These are phyloP conservation scores for Cordylochernes scorpioides DNA, from an alignment of 2,888 invertebrate species.

Conservation along the genomic window DNA sequence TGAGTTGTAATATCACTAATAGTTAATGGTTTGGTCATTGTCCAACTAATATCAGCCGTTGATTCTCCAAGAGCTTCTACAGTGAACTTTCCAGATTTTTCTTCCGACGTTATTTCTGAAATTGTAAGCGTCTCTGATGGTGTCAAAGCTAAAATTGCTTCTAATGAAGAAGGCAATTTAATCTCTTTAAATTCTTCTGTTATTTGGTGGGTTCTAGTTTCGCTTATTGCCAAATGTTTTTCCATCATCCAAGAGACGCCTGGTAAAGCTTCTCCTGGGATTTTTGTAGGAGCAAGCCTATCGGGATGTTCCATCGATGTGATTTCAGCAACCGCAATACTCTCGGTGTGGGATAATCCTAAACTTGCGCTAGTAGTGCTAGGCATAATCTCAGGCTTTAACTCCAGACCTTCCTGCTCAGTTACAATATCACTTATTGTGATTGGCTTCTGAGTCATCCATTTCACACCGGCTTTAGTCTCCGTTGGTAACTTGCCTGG, in stretches of 20 bases:
- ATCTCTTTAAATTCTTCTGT: constrained; percentile 4
- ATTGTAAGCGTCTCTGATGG: constrained; percentile 36
- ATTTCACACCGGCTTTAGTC: constrained; percentile 15
- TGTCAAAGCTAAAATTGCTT: constrained; percentile 31
- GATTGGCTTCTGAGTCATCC: too few relatives aligned
- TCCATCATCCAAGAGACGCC: constrained; percentile 3
- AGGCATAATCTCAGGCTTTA: constrained; percentile 34
- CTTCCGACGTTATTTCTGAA: constrained; percentile 19
- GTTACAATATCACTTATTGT: too few relatives aligned
- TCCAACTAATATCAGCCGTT: too few relatives aligned
- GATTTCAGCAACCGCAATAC: constrained; percentile 8
- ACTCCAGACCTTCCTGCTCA: too few relatives aligned
- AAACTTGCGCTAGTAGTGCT: constrained; percentile 17
- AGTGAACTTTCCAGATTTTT: constrained; percentile 18
- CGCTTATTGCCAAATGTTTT: constrained; percentile 7
- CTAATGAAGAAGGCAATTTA: constrained; percentile 14
- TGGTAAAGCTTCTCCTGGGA: constrained; percentile 6
- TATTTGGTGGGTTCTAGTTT: constrained; percentile 4
- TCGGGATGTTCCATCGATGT: constrained; percentile 7
- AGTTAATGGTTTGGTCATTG: too few relatives aligned
- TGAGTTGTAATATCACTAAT: constrained; percentile 8
- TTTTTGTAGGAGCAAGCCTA: constrained; percentile 4
- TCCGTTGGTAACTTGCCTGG: constrained; percentile 19
- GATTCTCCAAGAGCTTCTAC: constrained; percentile 27
- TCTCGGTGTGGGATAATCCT: constrained; percentile 7